A percentile compares a stretch with the other conserved stretches of the same genome.
phyloP scores from a whole-genome alignment of 2,797 vertebrate genomes.

The Enteromius treurensis region DNA sequence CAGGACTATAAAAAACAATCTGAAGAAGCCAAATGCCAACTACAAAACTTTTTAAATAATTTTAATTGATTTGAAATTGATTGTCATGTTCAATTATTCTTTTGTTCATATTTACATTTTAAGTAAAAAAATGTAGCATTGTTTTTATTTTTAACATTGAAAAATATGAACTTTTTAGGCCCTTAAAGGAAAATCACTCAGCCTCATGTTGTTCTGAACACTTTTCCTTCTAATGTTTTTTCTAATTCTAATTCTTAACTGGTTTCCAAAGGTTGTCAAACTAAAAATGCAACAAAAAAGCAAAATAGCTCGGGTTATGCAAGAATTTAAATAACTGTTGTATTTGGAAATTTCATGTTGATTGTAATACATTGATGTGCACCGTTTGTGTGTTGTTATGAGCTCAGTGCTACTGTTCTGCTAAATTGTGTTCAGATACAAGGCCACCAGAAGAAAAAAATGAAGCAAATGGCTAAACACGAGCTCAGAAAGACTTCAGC shows the following conservation, averaged over 20 bases:
- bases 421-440: constrained; percentile 73
- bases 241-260: too few species aligned
- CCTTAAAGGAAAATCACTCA: too few species aligned
- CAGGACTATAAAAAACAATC: background rate
- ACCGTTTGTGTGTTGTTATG: background rate
- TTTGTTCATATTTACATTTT: too few species aligned
- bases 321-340: background rate
- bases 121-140: background rate
- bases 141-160: background rate
- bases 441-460: constrained; percentile 79
- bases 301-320: background rate
- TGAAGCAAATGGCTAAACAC: constrained; percentile 76
- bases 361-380: background rate
- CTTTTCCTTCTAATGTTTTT: too few species aligned
- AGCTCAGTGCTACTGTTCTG: background rate
- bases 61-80: background rate
- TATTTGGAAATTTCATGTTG: background rate
- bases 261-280: background rate
- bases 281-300: background rate
- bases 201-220: too few species aligned
- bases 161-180: background rate
- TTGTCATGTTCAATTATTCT: background rate
- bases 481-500: constrained; percentile 77
- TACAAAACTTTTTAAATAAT: too few species aligned
- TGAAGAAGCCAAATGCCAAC: background rate